Evolutionary conservation across 2,888 invertebrate species (phyloP).

Genomic region (Pachliopta kotzebuea): DNA sequence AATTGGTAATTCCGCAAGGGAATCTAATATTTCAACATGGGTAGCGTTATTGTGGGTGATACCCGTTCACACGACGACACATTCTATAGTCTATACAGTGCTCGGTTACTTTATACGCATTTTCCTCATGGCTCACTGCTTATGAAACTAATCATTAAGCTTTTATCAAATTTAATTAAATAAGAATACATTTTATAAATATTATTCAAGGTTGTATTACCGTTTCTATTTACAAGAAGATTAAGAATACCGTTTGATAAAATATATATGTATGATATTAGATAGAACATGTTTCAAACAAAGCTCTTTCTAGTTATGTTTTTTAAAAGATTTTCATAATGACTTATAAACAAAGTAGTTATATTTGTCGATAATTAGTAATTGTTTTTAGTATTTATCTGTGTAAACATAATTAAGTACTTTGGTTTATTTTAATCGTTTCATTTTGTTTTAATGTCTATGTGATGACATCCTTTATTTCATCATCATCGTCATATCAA

Average conservation of each 20-base stretch:
- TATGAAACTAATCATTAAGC: conserved; percentile 8
- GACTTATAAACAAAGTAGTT: no score
- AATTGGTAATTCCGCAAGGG: conserved; percentile 17
- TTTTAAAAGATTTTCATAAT: no score
- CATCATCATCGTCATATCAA: no score
- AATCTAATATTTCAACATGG: conserved; percentile 25
- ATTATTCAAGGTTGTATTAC: no score
- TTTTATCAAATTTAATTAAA: not conserved
- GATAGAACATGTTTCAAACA: no score
- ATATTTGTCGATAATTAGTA: not conserved
- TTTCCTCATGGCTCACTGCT: conserved; percentile 21
- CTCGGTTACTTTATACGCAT: not conserved
- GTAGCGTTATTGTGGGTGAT: conserved; percentile 10
- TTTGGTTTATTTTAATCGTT: no score
- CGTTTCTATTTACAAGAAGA: no score
- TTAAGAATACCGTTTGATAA: no score
- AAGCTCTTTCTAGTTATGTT: no score
- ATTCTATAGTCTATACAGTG: conserved; percentile 7
- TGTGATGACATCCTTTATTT: no score
- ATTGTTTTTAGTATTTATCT: not conserved
- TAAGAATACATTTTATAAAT: not conserved
- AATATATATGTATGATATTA: no score
- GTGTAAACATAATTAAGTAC: not conserved
- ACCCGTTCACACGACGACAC: conserved; percentile 19
- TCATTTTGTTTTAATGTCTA: no score